Evolutionary conservation across 2,113 vertebrate species (phyloP).

Genomic region (Zeus faber): DNA sequence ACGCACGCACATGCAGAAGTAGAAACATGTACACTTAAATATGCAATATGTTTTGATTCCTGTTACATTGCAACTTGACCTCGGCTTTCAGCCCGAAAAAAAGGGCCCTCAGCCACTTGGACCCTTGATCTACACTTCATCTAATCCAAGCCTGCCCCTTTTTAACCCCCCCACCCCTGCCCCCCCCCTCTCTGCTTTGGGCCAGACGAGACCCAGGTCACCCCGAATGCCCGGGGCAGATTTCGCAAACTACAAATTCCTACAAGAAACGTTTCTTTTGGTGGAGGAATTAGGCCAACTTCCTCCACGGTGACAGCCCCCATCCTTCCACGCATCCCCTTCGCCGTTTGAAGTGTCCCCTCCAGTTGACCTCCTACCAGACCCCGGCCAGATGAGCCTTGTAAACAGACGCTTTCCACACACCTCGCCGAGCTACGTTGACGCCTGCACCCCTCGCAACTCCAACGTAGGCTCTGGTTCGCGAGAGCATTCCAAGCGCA

Average conservation of each 20-base stretch:
- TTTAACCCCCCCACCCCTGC: not conserved
- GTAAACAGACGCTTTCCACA: conserved; percentile 79
- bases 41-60: not conserved
- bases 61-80: not conserved
- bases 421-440: conserved; percentile 72
- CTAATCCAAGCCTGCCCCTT: not conserved
- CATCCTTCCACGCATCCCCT: conserved; percentile 45
- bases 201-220: conserved; percentile 9
- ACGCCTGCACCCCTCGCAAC: conserved; percentile 66
- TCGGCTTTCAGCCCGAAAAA: too few relatives aligned
- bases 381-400: conserved; percentile 72
- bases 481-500: conserved; percentile 67
- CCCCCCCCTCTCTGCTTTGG: not conserved
- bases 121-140: not conserved
- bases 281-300: conserved; percentile 71
- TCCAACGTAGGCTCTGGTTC: conserved; percentile 68
- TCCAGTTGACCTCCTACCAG: conserved; percentile 66
- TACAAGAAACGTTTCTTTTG: conserved; percentile 51
- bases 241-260: conserved; percentile 61
- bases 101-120: not conserved
- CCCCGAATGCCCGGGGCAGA: conserved; percentile 72
- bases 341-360: conserved; percentile 72
- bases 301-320: conserved; percentile 24
- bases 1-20: conserved; percentile 2
- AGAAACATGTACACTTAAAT: not conserved